Base-by-base conservation (phyloP, 2,888 invertebrate genomes). In the Trachelus tabidus region DNA sequence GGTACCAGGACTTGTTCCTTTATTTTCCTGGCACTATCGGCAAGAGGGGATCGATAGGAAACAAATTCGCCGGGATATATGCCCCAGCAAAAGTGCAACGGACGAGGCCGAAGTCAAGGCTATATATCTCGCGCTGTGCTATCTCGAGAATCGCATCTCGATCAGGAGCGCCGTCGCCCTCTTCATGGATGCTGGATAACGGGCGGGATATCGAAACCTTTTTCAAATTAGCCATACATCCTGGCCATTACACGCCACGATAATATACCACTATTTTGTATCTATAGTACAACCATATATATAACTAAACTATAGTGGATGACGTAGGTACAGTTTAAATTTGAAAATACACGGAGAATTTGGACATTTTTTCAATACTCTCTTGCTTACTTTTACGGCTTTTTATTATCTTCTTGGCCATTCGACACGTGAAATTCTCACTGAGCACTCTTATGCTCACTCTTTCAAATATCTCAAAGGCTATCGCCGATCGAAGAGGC, bases 41-140 rank as follows among this genome's bases (percentile, higher is more conserved):
- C 71, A 34, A 71, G 71, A 34, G 31, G 34, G 81, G 81, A 82
- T 84, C 83, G 80, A 84, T 83, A 82, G 80, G 81, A 81, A 81
- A 80, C 82, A 77, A 80, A 84, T 82, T 80, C 76, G 78, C 77
- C 35, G 71, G 71, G 71, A 71, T 56, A 56, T 71, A 71, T 31
- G 71, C 31, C 15, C 71, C 31, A 2, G 56, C 56, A 40, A 31
- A 68, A 75, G 69, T 34, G 75, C 56, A 56, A 56, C 56, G 68
- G 68, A 69, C 33, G 33, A 75, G 56, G 34, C 34, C 34, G 75
- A 68, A 68, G 68, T 68, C 69, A 69, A 68, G 34, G 34, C 68
- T 40, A 69, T 68, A 34, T 68, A 68, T 35, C 75, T 68, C 69
- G 33, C 12, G 33, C 56, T 56, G 75, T n/a, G 15, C 23, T 56